Evolutionary conservation across 2,797 vertebrate species (phyloP).

Genomic region (Eospalax fontanierii): DNA sequence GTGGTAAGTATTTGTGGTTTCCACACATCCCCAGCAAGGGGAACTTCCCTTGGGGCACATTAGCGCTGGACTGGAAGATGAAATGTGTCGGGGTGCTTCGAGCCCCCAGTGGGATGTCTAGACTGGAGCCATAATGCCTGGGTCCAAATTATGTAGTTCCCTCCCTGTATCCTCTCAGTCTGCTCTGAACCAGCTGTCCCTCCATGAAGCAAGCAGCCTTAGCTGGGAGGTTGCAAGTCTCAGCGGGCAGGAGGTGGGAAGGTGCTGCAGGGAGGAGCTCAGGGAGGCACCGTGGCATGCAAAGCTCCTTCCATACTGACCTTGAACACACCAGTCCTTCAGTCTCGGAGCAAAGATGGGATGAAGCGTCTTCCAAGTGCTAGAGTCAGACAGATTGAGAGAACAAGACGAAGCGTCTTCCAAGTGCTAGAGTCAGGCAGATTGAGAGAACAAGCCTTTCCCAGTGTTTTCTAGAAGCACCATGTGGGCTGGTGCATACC

Average conservation of each 20-base stretch:
- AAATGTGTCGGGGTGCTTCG: neutral
- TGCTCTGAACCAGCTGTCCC: neutral
- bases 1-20: neutral
- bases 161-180: neutral
- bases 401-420: neutral
- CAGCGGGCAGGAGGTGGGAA: neutral
- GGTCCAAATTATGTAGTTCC: neutral
- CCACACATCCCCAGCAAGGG: too few species aligned
- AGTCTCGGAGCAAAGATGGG: neutral
- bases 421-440: rapidly evolving
- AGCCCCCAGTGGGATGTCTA: neutral
- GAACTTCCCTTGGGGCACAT: neutral
- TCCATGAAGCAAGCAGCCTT: too few species aligned
- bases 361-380: neutral
- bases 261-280: neutral
- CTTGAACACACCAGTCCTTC: too few species aligned
- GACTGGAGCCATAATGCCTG: neutral
- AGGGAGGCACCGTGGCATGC: rapidly evolving
- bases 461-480: neutral
- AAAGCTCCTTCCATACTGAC: neutral
- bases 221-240: neutral
- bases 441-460: neutral
- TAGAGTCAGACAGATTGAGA: rapidly evolving
- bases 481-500: neutral
- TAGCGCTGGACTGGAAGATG: neutral